Conservation (phyloP, 2,797 vertebrate genomes). For the Apogon hyalosoma region DNA sequence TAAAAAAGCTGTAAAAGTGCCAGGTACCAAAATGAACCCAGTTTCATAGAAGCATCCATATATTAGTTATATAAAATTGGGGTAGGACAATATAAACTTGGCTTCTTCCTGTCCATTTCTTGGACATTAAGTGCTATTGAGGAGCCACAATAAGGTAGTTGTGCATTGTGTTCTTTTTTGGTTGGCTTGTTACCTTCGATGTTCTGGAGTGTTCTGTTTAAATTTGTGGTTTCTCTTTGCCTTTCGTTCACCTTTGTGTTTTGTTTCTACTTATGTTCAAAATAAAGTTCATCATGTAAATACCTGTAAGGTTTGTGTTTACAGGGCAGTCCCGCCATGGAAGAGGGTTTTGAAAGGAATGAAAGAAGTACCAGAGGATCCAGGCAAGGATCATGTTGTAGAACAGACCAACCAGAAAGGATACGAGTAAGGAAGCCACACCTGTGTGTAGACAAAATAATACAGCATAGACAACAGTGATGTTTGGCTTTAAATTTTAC, state of each 20-base stretch:
- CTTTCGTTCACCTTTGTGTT: background rate
- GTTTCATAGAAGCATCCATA: rapidly evolving
- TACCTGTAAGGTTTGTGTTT: slow-evolving; percentile 84
- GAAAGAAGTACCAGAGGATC: slow-evolving; percentile 89
- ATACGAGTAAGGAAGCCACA: slow-evolving; percentile 79
- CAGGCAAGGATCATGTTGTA: slow-evolving; percentile 88
- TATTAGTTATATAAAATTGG: too few species aligned
- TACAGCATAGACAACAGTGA: background rate
- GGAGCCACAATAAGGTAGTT: too few species aligned
- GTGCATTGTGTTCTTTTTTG: too few species aligned
- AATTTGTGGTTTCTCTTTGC: too few species aligned
- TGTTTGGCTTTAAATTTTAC: background rate
- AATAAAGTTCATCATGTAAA: background rate
- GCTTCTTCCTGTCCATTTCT: too few species aligned
- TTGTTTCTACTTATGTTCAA: too few species aligned
- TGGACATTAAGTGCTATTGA: too few species aligned
- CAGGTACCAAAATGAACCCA: too few species aligned
- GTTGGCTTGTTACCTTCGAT: too few species aligned
- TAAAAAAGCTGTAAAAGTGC: too few species aligned
- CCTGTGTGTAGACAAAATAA: slow-evolving; percentile 69
- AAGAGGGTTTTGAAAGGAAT: slow-evolving; percentile 88
- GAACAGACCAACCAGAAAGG: slow-evolving; percentile 83
- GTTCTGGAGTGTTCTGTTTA: too few species aligned
- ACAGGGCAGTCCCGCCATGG: slow-evolving; percentile 87
- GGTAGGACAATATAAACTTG: too few species aligned